These are phyloP conservation scores for Hydrotaea diabolus DNA, from an alignment of 2,888 invertebrate species.

Conservation along the genomic window DNA sequence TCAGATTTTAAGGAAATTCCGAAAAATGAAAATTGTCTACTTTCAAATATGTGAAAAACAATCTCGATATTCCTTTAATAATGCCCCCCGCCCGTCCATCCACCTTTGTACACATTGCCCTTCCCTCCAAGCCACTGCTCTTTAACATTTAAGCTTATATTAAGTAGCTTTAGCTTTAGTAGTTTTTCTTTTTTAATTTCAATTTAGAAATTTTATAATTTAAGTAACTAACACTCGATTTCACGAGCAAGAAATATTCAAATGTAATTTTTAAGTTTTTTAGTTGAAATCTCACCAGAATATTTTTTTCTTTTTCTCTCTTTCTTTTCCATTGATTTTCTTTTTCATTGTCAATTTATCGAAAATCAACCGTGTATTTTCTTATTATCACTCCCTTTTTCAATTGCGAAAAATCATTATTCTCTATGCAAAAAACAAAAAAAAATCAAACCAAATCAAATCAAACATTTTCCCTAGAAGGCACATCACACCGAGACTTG, in stretches of 20 bases:
- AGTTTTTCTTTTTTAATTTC: constrained; percentile 17
- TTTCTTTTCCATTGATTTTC: constrained; percentile 43
- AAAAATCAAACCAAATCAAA: constrained; percentile 45
- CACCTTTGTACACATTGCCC: constrained; percentile 26
- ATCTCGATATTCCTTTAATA: constrained; percentile 58
- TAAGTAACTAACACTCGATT: constrained; percentile 47
- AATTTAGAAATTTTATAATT: constrained; percentile 21
- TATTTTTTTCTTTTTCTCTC: constrained; percentile 44
- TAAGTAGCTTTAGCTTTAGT: constrained; percentile 57
- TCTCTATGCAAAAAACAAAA: neutral
- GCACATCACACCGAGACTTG: constrained; percentile 81
- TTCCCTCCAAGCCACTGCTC: neutral
- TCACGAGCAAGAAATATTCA: constrained; percentile 15
- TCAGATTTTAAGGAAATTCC: neutral
- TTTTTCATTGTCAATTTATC: neutral
- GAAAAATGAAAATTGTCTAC: neutral
- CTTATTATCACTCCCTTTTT: neutral
- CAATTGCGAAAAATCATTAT: neutral
- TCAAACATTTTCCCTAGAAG: constrained; percentile 73
- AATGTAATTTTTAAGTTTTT: constrained; percentile 48
- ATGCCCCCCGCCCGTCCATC: too few relatives aligned
- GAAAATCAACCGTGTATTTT: constrained; percentile 10
- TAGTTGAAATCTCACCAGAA: constrained; percentile 57
- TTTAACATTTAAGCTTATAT: constrained; percentile 47
- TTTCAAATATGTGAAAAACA: constrained; percentile 55